Evolutionary conservation across 2,113 vertebrate genomes (phyloP), one percentile per base, ranked within the genome.

Genomic region (Aphyosemion australe): DNA sequence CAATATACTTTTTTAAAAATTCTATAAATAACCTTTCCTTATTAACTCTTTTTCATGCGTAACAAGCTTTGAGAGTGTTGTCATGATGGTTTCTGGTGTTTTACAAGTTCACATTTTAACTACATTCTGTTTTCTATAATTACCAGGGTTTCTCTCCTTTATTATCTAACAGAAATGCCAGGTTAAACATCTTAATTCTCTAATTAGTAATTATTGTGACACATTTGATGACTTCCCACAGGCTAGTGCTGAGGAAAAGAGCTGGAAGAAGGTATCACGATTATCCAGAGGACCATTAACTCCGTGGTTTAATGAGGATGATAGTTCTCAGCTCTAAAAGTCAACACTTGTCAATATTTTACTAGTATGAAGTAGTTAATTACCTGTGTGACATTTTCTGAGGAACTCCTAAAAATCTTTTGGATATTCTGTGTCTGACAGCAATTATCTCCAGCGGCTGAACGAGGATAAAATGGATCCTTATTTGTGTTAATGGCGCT

Each of bases 311-410:
- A 1, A 49, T 18, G 34, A 16, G 16, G 56, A 58, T 5, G 32
- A 19, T 53, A 65, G 68, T 75, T 71, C 58, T 41, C 67, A 13
- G 39, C 71, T 53, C 53, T 75, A 83, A 84, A 79, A 70, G 74
- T 71, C 77, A 77, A 70, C 63, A 70, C 70, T 12, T 60, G 59
- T 60, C 67, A 65, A 75, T 47, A 63, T 71, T 70, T 75, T 54
- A 78, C 50, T 74, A 48, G 12, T 39, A 12, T 15, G 31, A 59
- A 20, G 65, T 18, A 55, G 59, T 78, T 82, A 84, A 88, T 85
- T 74, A 82, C 64, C 63, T 50, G 60, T 26, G 18, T 78, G 46
- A 82, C 76, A 84, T 68, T 78, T 75, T 71, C 73, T 65, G 61
- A 10, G 12, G 63, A 76, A 76, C 66, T 34, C 21, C 26, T 60